Evolutionary conservation across 2,113 vertebrate genomes (phyloP), one percentile per base, ranked within the genome.

Genomic region (Marcusenius ussheri): DNA sequence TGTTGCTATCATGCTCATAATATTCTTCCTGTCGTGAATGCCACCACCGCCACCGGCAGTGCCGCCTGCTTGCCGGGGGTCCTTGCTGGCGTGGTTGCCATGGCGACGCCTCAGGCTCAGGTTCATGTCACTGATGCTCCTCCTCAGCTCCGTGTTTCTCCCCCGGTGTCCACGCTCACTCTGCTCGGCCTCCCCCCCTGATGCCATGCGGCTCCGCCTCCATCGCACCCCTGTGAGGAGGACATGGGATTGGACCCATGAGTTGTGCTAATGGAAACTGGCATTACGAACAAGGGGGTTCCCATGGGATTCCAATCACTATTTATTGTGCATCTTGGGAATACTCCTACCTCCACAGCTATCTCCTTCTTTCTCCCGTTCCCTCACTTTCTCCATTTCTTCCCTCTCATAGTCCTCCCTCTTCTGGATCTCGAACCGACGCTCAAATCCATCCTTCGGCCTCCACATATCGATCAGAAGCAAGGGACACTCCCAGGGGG

Each of bases 61-160:
- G 84, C 92, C 94, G 87, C 92, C 92, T 24, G 92, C 50, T 21
- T 90, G 92, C 4, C 74, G 91, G 27, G 92, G 85, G 27, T 96
- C 95, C 31, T 92, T 94, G 91, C 86, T 58, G 50, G 93, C 90
- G 0, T 96, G 95, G 93, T 96, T 96, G 53, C 96, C 95, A 86
- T 96, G 96, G 21, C 97, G 96, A 39, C 97, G 96, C 4, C 97
- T 94, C 10, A 96, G 94, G 92, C 96, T 98, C 83, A 98, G 93
- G 93, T 98, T 98, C 95, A 98, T 97, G 91, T 98, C 98, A 0
- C 97, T 98, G 94, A 98, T 98, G 91, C 97, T 98, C 87, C 97
- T 96, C 74, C 97, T 94, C 90, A 98, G 95, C 91, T 98, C 97
- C 0, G 96, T 94, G 90, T 97, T 96, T 27, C 98, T 96, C 13